These are phyloP conservation scores for Elmis aenea DNA, from an alignment of 2,888 invertebrate species.

Conservation along the genomic window DNA sequence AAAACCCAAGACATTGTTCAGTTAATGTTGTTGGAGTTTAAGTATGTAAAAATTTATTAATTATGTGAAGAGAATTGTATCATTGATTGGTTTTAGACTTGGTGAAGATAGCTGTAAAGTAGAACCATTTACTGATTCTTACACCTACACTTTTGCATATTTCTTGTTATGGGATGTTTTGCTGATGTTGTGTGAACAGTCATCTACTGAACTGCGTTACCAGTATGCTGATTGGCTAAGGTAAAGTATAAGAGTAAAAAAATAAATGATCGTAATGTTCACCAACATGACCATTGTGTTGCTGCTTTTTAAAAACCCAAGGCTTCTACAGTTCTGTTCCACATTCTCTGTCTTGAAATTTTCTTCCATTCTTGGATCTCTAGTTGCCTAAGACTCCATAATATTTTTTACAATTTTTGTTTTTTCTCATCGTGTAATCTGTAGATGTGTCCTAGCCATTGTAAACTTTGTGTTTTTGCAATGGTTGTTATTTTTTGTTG, in stretches of 20 bases:
- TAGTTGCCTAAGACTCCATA: too few species aligned
- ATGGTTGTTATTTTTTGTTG: too few species aligned
- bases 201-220: constrained; percentile 65
- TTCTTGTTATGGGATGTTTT: constrained; percentile 68
- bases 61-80: background rate
- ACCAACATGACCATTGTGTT: background rate
- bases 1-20: constrained; percentile 50
- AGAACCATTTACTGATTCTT: constrained; percentile 55
- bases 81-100: constrained; percentile 43
- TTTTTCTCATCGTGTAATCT: too few species aligned
- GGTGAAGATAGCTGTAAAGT: constrained; percentile 56
- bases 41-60: constrained; percentile 35
- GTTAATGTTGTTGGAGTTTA: constrained; percentile 50
- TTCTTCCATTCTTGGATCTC: too few species aligned
- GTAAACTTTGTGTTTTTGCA: too few species aligned
- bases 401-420: too few species aligned
- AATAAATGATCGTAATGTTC: background rate
- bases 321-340: too few species aligned
- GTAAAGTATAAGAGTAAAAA: constrained; percentile 35
- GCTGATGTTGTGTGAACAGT: constrained; percentile 58
- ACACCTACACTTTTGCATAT: constrained; percentile 61
- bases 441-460: too few species aligned
- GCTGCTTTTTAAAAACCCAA: background rate
- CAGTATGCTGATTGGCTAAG: constrained; percentile 67
- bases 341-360: too few species aligned